These are phyloP conservation scores for Gibbula magus DNA, from an alignment of 2,888 invertebrate genomes.

Conservation along the genomic window DNA sequence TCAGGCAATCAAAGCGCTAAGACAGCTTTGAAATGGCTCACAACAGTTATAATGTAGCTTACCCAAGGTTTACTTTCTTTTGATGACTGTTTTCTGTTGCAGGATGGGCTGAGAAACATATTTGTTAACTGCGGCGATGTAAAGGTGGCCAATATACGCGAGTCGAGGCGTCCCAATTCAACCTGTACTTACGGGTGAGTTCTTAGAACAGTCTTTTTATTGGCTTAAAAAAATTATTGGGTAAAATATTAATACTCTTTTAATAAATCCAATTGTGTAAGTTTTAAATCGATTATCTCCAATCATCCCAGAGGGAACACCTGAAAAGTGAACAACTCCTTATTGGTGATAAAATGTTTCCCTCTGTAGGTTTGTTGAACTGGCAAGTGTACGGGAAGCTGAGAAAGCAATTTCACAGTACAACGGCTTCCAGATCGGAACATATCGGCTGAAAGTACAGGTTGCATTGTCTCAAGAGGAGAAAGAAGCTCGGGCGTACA, in stretches of 20 bases:
- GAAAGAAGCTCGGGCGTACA: conserved; percentile 29
- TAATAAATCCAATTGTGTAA: too few relatives aligned
- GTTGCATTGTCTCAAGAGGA: conserved; percentile 51
- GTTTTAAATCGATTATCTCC: too few relatives aligned
- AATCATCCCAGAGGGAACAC: too few relatives aligned
- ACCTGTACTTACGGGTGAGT: conserved; percentile 48
- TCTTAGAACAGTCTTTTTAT: not conserved
- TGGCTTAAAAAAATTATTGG: too few relatives aligned
- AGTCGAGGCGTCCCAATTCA: conserved; percentile 9
- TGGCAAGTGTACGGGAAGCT: conserved; percentile 49
- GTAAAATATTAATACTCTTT: too few relatives aligned
- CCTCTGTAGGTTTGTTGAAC: conserved; percentile 53
- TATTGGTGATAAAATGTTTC: too few relatives aligned
- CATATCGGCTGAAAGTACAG: conserved; percentile 42
- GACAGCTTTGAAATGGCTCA: too few relatives aligned
- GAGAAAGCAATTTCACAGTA: conserved; percentile 52
- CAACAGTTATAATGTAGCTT: too few relatives aligned
- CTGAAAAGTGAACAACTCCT: too few relatives aligned
- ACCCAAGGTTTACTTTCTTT: too few relatives aligned
- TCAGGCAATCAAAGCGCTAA: too few relatives aligned
- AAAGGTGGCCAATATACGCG: conserved; percentile 30
- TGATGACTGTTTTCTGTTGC: conserved; percentile 5
- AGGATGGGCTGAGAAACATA: conserved; percentile 51
- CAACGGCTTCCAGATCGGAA: conserved; percentile 46
- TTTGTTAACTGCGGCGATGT: conserved; percentile 52